Evolutionary conservation across 2,113 vertebrate species (phyloP), one percentile per base, ranked within the genome.

Genomic region (Nycticorax nycticorax): DNA sequence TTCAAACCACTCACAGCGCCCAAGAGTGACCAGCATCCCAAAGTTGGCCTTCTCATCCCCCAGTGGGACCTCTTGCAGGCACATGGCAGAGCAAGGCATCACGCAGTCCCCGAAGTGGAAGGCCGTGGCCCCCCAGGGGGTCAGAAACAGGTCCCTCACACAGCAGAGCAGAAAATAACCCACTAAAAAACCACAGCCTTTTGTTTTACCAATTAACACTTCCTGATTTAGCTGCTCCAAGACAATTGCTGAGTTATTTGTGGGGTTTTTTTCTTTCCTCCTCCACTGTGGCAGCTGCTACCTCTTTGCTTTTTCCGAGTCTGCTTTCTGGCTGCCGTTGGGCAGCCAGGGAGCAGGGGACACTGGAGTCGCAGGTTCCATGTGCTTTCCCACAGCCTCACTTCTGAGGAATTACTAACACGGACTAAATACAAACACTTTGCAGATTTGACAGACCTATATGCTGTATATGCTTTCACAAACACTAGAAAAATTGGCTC

Each of bases 81-180:
- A 55, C 18, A 16, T 0, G 0, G 64, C 57, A 80, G 4, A 73
- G 27, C 21, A 81, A 74, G 52, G 32, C 30, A 55, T 23, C 28
- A 7, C 45, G 41, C 67, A 19, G 59, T 33, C 41, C 71, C 56
- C 86, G 60, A 9, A 60, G 33, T 1, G 0, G 47, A 77, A 88
- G 15, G 20, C 35, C 2, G 1, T 22, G 10, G 10, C 24, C 24
- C 24, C 48, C 24, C 3, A 1, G 12, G 48, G 55, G n/a, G 30
- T 50, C 45, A 91, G 67, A 59, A 87, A 47, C 35, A 56, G 33
- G 39, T 67, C 37, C 11, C 21, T 91, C 68, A 67, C 15, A 45
- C 12, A 52, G 43, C 10, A 68, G 60, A 84, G 69, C 30, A 72
- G 24, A 89, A 91, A 92, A 92, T 22, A 85, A 81, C 16, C 33